Conservation (phyloP, 2,797 vertebrate genomes). For the Hypotaenidia okinawae region DNA sequence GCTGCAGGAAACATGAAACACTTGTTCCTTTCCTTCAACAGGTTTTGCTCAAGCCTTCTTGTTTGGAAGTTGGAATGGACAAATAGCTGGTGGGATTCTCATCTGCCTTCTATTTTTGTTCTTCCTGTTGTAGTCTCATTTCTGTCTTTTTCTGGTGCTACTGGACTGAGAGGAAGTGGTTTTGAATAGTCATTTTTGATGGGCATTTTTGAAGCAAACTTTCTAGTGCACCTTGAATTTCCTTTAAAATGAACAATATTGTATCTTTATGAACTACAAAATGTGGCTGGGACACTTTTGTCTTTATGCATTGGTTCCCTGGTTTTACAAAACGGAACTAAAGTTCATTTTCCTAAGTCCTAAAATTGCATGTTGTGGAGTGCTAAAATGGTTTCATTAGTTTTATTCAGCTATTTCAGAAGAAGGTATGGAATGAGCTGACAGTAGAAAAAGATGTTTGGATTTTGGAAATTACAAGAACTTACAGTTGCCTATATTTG, state of each 20-base stretch:
- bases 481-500: not conserved
- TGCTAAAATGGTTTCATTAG: not conserved
- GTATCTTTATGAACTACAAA: not conserved
- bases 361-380: not conserved
- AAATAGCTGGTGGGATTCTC: not conserved
- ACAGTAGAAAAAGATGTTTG: not conserved
- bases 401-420: not conserved
- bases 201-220: constrained; percentile 6
- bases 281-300: not conserved
- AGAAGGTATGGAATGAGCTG: not conserved
- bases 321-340: not conserved
- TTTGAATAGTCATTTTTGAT: not conserved
- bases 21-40: not conserved
- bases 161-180: not conserved
- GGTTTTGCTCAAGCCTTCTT: not conserved
- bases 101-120: constrained; percentile 42
- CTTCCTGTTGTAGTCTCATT: constrained; percentile 33
- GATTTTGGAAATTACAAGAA: not conserved
- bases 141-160: not conserved
- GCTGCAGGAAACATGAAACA: not conserved
- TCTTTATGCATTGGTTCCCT: not conserved
- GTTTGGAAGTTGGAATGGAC: not conserved
- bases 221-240: not conserved
- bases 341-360: not conserved
- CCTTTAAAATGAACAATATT: not conserved